These are phyloP conservation scores for Drosophila leontia DNA, from an alignment of 1,140 invertebrate species.

Conservation along the genomic window DNA sequence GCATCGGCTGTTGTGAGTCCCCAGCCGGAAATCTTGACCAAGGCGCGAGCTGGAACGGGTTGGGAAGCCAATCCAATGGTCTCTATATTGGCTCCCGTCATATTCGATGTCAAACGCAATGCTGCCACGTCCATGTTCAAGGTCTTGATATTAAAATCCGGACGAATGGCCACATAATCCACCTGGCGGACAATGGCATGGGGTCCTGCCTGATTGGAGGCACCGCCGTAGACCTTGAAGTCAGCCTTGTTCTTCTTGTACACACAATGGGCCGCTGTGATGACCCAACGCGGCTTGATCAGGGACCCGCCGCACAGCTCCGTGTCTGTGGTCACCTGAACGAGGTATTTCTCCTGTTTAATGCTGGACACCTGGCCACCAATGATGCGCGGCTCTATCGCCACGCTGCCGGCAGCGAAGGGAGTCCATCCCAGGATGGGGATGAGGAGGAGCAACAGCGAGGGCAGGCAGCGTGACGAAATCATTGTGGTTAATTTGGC, in stretches of 20 bases:
- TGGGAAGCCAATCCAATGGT: slow-evolving; percentile 51
- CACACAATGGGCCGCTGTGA: slow-evolving; percentile 66
- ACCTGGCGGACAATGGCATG: slow-evolving; percentile 42
- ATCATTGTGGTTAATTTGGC: slow-evolving; percentile 6
- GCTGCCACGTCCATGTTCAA: slow-evolving; percentile 68
- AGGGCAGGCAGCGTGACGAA: slow-evolving; percentile 24
- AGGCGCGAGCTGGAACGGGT: slow-evolving; percentile 23
- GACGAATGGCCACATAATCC: slow-evolving; percentile 30
- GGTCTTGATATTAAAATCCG: slow-evolving; percentile 44
- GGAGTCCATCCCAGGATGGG: neutral
- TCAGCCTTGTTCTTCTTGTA: slow-evolving; percentile 9
- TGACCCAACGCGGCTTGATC: slow-evolving; percentile 55
- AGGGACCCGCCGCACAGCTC: slow-evolving; percentile 64
- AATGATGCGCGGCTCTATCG: slow-evolving; percentile 61
- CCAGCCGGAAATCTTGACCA: slow-evolving; percentile 66
- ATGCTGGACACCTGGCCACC: slow-evolving; percentile 55
- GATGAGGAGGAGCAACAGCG: slow-evolving; percentile 28
- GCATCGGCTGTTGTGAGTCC: slow-evolving; percentile 23
- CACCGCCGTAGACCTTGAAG: slow-evolving; percentile 55
- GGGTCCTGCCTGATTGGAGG: slow-evolving; percentile 49
- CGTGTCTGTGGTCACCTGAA: slow-evolving; percentile 52
- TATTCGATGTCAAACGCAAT: slow-evolving; percentile 27
- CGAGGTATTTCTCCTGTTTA: slow-evolving; percentile 54
- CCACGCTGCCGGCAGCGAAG: neutral
- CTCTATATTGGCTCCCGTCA: slow-evolving; percentile 49